A percentile compares a stretch with the other conserved stretches of the same genome.
phyloP scores from a whole-genome alignment of 2,888 invertebrate species.

The Heliconius ismenius region DNA sequence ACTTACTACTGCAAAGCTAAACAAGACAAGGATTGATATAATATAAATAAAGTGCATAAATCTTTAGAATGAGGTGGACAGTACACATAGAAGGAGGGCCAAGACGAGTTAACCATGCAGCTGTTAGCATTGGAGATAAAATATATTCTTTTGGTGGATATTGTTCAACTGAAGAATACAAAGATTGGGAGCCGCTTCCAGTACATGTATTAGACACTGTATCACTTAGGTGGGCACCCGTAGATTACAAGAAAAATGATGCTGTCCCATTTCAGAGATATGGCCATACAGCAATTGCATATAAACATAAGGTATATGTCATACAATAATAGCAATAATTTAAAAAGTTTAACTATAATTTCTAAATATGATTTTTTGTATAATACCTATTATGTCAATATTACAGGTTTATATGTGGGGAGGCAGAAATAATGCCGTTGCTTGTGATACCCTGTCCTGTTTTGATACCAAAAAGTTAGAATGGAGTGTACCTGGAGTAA shows the following conservation, averaged over 20 bases:
- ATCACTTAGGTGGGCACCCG: slow-evolving; percentile 82
- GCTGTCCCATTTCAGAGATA: slow-evolving; percentile 91
- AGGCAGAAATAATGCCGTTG: slow-evolving; percentile 91
- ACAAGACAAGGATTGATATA: background rate
- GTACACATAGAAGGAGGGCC: slow-evolving; percentile 94
- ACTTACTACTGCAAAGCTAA: too few relatives aligned
- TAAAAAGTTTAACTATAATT: background rate
- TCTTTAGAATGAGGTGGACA: slow-evolving; percentile 88
- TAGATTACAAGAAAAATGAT: slow-evolving; percentile 76
- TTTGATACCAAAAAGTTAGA: slow-evolving; percentile 87
- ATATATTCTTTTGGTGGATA: slow-evolving; percentile 97
- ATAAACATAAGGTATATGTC: slow-evolving; percentile 83
- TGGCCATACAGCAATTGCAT: slow-evolving; percentile 94
- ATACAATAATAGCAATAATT: background rate
- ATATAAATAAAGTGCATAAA: slow-evolving; percentile 7
- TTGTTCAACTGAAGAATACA: slow-evolving; percentile 91
- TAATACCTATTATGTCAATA: background rate
- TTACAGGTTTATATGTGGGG: slow-evolving; percentile 92
- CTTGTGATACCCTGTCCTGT: slow-evolving; percentile 90
- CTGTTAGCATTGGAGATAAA: slow-evolving; percentile 88
- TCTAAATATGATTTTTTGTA: background rate
- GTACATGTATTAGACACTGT: slow-evolving; percentile 91
- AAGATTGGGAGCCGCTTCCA: slow-evolving; percentile 89
- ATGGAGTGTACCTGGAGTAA: slow-evolving; percentile 85
- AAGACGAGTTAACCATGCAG: slow-evolving; percentile 95